Evolutionary conservation across 2,888 invertebrate species (phyloP).

Genomic region (Stictocephala bisonia): DNA sequence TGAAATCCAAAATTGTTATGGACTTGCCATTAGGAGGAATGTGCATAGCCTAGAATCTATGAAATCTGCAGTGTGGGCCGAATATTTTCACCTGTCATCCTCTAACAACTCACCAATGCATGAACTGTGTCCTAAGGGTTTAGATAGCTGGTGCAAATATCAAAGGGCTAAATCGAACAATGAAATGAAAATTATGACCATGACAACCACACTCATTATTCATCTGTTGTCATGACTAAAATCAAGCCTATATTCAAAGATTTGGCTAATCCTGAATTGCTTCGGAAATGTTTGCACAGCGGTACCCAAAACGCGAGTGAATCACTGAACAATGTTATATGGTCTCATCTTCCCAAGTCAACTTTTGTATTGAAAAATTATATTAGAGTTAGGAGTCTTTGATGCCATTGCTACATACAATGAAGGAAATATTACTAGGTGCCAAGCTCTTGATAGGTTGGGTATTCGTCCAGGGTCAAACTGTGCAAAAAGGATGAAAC

Average conservation of each 20-base stretch:
- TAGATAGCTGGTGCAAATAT: constrained; percentile 15
- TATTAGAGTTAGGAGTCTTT: constrained; percentile 31
- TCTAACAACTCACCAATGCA: not conserved
- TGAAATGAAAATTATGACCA: constrained; percentile 10
- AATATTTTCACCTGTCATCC: not conserved
- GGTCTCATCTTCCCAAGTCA: not conserved
- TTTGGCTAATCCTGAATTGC: constrained; percentile 14
- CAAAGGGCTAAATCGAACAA: not conserved
- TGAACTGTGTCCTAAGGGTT: not conserved
- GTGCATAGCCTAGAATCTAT: too few relatives aligned
- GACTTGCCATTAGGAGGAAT: constrained; percentile 7
- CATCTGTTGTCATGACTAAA: not conserved
- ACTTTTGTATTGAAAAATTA: constrained; percentile 9
- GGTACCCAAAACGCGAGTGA: constrained; percentile 30
- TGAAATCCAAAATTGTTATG: constrained; percentile 15
- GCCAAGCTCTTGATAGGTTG: not conserved
- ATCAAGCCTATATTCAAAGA: too few relatives aligned
- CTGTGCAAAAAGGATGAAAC: too few relatives aligned
- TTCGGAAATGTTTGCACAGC: constrained; percentile 14
- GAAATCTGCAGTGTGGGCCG: constrained; percentile 21
- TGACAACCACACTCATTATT: not conserved
- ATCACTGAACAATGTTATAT: constrained; percentile 7
- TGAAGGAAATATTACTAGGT: constrained; percentile 27
- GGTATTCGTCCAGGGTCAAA: not conserved
- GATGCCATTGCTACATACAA: constrained; percentile 22